phyloP scores from a whole-genome alignment of 2,113 vertebrate species.

The Thryonomys swinderianus region DNA sequence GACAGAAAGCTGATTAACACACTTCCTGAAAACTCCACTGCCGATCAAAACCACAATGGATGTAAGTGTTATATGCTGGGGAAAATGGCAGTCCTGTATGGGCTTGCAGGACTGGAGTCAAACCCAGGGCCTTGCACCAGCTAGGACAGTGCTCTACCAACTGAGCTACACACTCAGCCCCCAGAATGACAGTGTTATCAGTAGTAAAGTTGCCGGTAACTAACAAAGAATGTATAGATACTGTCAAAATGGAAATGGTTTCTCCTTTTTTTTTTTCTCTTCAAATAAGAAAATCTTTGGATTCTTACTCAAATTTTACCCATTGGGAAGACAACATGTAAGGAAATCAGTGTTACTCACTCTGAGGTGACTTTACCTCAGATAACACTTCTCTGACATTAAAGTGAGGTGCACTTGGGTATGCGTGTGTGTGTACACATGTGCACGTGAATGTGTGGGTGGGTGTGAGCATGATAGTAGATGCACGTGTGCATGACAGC shows the following conservation, averaged over 20 bases:
- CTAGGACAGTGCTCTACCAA: too few species aligned
- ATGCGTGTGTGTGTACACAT: fast-evolving
- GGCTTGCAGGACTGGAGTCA: too few species aligned
- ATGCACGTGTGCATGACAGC: background rate
- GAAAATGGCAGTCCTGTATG: background rate
- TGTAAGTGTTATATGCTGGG: background rate
- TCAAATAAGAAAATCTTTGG: background rate
- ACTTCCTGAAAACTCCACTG: background rate
- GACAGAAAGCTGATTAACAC: too few species aligned
- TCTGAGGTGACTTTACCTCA: background rate
- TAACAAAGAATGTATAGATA: background rate
- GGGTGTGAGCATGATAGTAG: background rate
- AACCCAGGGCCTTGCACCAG: too few species aligned
- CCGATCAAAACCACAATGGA: background rate
- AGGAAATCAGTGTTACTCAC: background rate
- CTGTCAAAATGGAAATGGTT: background rate
- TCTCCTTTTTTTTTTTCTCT: background rate
- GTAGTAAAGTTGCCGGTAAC: background rate
- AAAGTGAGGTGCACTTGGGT: background rate
- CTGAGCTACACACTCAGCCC: too few species aligned
- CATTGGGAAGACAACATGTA: background rate
- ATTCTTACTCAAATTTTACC: background rate
- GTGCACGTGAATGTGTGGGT: background rate
- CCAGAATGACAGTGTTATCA: background rate
- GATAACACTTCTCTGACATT: background rate